Percentiles rank a stretch among this genome's conserved stretches.
These are phyloP conservation scores for Lithophane leautieri DNA, from an alignment of 2,888 invertebrate genomes.

Conservation along the genomic window DNA sequence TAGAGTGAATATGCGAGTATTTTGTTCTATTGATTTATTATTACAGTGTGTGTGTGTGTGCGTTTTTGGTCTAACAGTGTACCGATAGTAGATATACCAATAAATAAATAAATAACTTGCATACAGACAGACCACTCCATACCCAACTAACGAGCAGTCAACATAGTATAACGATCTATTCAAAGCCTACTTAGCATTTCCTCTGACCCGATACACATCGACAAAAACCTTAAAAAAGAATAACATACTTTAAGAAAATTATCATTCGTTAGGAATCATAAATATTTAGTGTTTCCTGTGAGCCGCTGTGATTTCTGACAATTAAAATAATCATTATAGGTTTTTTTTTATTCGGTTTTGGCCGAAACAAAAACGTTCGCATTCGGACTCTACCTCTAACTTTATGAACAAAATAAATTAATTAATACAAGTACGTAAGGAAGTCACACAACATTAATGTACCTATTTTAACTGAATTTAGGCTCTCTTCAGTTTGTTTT, in stretches of 20 bases:
- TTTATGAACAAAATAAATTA: too few species aligned
- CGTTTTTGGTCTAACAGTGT: too few species aligned
- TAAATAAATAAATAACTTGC: neutral
- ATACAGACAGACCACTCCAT: neutral
- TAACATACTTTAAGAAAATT: slow-evolving; percentile 48
- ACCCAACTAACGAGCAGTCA: neutral
- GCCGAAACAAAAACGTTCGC: too few species aligned
- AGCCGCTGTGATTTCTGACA: slow-evolving; percentile 50
- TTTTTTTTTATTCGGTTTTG: slow-evolving; percentile 11
- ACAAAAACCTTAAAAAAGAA: slow-evolving; percentile 24
- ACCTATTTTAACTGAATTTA: too few species aligned
- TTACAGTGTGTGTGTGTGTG: too few species aligned
- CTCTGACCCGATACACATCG: slow-evolving; percentile 46
- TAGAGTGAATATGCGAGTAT: too few species aligned
- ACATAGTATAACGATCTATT: slow-evolving; percentile 23
- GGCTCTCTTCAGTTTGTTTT: too few species aligned
- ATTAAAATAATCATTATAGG: slow-evolving; percentile 38
- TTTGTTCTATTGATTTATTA: too few species aligned
- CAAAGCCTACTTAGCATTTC: slow-evolving; percentile 18
- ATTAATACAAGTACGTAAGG: too few species aligned
- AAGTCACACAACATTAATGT: too few species aligned
- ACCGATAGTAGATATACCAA: too few species aligned
- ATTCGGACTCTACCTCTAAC: too few species aligned
- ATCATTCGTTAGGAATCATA: slow-evolving; percentile 60
- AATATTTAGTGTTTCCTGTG: slow-evolving; percentile 70